Base-by-base conservation (phyloP, 2,797 vertebrate genomes). In the Scarus forsteni region DNA sequence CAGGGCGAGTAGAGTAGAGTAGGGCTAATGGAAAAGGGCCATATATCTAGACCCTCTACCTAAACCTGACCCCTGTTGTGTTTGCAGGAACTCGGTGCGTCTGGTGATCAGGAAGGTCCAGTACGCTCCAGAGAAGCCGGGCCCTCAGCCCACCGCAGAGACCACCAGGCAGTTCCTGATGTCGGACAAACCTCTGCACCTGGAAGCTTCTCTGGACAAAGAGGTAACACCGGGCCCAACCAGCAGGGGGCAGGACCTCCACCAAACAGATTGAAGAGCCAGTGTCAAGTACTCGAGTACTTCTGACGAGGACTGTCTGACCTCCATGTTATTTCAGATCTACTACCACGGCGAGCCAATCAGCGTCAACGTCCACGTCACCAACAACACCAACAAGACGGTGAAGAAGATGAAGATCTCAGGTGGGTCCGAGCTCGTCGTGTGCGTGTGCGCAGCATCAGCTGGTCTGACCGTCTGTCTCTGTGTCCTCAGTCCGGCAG, bases 341-440 rank as follows among this genome's bases (percentile, higher is more conserved):
- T 99, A 99, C 75, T 99, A 99, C 83, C 98, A 99, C 0, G 98
- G 97, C 0, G 97, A 99, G n/a, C 97, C 97, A 3, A 99, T 99
- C 90, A 98, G 95, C 0, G 96, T 99, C 59, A 99, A 98, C 0
- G 97, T 99, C 10, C 97, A 98, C 0, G 97, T 99, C 87, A 99
- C 97, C 74, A 99, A 99, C 93, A 99, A 98, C 90, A 98, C 97
- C 83, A 98, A 96, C 92, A 99, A 99, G 93, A 98, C 94, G 0
- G 98, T 98, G 85, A 99, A 97, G 93, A 99, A 97, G 92, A 96
- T 98, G 72, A 99, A 98, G 87, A 97, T 99, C 83, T 97, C 97
- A 64, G 98, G 98, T 98, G 73, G 0, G 1, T 54, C 43, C 0
- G 1, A 3, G 44, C 55, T 10, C 11, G 61, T 1, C 19, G 7